Conservation (phyloP, 2,113 vertebrate genomes). For the Nanorana parkeri region DNA sequence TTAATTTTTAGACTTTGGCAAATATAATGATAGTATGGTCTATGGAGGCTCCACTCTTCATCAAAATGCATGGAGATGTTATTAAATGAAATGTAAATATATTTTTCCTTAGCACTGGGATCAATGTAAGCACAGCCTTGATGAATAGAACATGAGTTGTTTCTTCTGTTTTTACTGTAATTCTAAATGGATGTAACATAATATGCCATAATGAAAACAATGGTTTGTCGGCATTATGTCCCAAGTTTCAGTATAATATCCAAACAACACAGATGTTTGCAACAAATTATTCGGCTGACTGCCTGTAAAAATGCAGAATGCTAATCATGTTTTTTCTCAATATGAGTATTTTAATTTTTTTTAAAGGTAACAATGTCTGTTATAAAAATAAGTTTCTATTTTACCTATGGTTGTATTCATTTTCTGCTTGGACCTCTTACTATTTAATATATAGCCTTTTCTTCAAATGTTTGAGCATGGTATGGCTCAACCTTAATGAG, state of each 20-base stretch:
- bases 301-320: neutral
- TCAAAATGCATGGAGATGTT: conserved; percentile 35
- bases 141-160: conserved; percentile 48
- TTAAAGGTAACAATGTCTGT: too few species aligned
- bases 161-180: conserved; percentile 19
- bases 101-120: conserved; percentile 32
- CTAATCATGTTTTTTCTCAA: neutral
- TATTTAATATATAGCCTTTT: too few species aligned
- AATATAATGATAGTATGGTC: conserved; percentile 37
- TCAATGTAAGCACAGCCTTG: conserved; percentile 31
- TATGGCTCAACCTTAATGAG: too few species aligned
- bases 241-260: conserved; percentile 38
- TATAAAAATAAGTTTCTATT: too few species aligned
- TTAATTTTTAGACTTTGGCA: conserved; percentile 4
- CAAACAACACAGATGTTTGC: conserved; percentile 12
- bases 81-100: conserved; percentile 50
- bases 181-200: conserved; percentile 32
- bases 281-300: conserved; percentile 1
- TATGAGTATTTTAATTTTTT: too few species aligned
- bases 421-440: too few species aligned
- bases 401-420: too few species aligned
- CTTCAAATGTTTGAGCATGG: too few species aligned
- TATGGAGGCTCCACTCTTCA: conserved; percentile 28
- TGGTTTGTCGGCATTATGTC: conserved; percentile 24
- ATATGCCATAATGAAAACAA: conserved; percentile 28